phyloP scores from a whole-genome alignment of 2,888 invertebrate species.

The Sympetrum striolatum region DNA sequence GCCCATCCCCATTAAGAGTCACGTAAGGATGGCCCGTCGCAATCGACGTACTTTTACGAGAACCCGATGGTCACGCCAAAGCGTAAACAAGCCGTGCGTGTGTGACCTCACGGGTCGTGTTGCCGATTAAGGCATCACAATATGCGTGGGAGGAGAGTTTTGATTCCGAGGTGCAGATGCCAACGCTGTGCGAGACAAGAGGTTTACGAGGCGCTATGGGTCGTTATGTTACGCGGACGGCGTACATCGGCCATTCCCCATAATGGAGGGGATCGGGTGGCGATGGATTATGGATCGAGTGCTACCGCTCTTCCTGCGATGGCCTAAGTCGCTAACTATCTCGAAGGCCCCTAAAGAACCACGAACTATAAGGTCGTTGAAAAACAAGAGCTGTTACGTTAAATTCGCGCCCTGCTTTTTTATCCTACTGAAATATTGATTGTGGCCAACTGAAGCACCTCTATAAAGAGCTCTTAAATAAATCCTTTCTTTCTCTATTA shows the following conservation, averaged over 20 bases:
- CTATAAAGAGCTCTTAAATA: too few species aligned
- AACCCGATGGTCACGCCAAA: not conserved
- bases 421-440: too few species aligned
- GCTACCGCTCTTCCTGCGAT: not conserved
- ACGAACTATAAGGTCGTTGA: too few species aligned
- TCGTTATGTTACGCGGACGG: not conserved
- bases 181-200: not conserved
- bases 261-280: not conserved
- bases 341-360: not conserved
- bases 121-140: not conserved
- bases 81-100: not conserved
- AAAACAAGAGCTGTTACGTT: too few species aligned
- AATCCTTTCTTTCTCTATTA: too few species aligned
- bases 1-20: not conserved
- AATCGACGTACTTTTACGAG: not conserved
- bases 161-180: not conserved
- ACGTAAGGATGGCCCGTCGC: not conserved
- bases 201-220: not conserved
- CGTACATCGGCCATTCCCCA: not conserved
- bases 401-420: too few species aligned
- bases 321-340: too few species aligned
- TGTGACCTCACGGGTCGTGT: not conserved
- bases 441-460: too few species aligned
- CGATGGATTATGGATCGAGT: not conserved
- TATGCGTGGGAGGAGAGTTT: not conserved